phyloP scores from a whole-genome alignment of 2,888 invertebrate species.

The Tetragonisca angustula region DNA sequence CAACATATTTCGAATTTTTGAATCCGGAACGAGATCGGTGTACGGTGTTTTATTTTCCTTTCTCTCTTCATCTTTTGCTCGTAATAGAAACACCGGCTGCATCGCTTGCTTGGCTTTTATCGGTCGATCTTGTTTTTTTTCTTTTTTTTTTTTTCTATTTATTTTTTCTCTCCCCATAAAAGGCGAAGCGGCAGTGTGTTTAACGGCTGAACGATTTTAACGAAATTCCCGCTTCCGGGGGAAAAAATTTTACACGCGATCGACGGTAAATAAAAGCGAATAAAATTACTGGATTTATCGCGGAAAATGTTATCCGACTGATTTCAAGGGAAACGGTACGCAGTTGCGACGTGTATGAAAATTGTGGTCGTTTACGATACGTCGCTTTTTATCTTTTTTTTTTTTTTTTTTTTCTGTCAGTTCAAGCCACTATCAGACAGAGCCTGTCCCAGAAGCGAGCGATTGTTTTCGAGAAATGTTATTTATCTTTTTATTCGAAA shows the following conservation, averaged over 20 bases:
- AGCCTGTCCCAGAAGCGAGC: too few species aligned
- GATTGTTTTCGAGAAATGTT: too few species aligned
- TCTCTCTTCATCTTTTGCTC: too few species aligned
- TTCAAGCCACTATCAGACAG: too few species aligned
- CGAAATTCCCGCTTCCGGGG: not conserved
- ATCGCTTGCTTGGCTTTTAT: not conserved
- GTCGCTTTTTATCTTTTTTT: not conserved
- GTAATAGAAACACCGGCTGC: not conserved
- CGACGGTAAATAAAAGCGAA: not conserved
- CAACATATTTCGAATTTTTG: constrained; percentile 3
- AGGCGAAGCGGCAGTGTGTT: not conserved
- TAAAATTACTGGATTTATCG: constrained; percentile 15
- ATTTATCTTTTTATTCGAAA: too few species aligned
- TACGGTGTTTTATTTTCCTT: too few species aligned
- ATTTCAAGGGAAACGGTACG: constrained; percentile 30
- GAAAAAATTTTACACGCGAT: not conserved
- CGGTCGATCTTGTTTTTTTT: not conserved
- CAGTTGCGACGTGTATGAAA: constrained; percentile 38
- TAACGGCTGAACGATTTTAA: not conserved
- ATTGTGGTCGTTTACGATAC: constrained; percentile 16
- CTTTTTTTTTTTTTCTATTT: not conserved
- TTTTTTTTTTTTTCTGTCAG: too few species aligned
- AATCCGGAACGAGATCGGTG: not conserved
- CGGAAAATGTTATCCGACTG: constrained; percentile 38
- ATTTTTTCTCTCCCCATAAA: not conserved